Base-by-base conservation (phyloP, 1,140 invertebrate genomes). In the Drosophila rufa region DNA sequence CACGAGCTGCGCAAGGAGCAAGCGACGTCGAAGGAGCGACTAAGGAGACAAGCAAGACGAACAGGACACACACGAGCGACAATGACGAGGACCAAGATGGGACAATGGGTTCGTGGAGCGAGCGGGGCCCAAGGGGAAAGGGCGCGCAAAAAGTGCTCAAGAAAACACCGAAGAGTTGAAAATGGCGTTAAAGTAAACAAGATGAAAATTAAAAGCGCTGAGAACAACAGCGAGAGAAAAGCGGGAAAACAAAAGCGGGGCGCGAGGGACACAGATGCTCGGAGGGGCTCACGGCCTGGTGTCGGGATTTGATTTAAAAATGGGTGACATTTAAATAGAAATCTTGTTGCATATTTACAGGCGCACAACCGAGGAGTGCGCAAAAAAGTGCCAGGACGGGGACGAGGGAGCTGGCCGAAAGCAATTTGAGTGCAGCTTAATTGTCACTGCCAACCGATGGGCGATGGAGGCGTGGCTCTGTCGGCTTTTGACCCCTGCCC, bases 131-230 rank as follows among this genome's bases (percentile, higher is more conserved):
- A 51, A 61, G 71, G 73, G 80, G 58, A 77, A 77, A 91, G 86
- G 69, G 70, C 80, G 83, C 68, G 81, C 62, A 59, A 77, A 76
- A 87, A 82, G 84, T 70, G 82, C 86, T 86, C 82, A 80, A 82
- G 86, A 91, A 91, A 91, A 91, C 79, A 85, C 83, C 87, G 87
- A 91, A 87, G 83, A 91, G 89, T 91, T 87, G 81, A 91, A 91
- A 91, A 91, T 91, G 83, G 85, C 89, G 79, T 91, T 91, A 91
- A 91, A 91, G 83, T 91, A 91, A 91, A 91, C 87, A 91, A 91
- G 83, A 91, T 91, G 78, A 91, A 87, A 84, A 91, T 87, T 91
- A 91, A 91, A 91, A 91, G 86, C 87, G 57, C 62, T 66, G 45
- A 53, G 53, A 48, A 53, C 40, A 61, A 36, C 65, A 56, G 36